Evolutionary conservation across 1,140 invertebrate genomes (phyloP).

Genomic region (Trinorchestia longiramus): DNA sequence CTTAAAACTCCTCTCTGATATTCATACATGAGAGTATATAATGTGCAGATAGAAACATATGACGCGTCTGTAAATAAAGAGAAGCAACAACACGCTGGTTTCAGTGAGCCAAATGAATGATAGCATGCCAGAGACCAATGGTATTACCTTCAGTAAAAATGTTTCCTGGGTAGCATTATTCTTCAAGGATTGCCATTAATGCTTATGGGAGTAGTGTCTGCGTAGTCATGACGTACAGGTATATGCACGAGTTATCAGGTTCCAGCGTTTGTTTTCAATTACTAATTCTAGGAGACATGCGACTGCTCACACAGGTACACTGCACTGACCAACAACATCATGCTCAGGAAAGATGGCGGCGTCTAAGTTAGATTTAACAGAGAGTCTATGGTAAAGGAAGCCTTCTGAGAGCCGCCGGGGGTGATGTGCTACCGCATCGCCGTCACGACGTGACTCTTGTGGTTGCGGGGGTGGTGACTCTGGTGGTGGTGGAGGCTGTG

Average conservation of each 20-base stretch:
- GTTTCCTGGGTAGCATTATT: not conserved
- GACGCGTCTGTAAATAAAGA: not conserved
- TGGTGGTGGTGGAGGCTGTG: not conserved
- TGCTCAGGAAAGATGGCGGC: not conserved
- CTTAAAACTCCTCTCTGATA: too few species aligned
- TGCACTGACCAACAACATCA: not conserved
- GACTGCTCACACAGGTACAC: not conserved
- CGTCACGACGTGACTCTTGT: not conserved
- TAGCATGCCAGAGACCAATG: not conserved
- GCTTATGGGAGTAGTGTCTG: not conserved
- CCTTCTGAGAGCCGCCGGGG: not conserved
- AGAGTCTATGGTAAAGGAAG: constrained; percentile 11
- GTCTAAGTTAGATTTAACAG: constrained; percentile 24
- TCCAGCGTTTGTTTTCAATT: not conserved
- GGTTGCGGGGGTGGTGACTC: not conserved
- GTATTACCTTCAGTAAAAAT: not conserved
- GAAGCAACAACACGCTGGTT: not conserved
- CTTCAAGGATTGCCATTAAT: not conserved
- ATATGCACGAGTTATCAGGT: not conserved
- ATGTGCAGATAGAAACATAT: too few species aligned
- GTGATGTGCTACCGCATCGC: constrained; percentile 33
- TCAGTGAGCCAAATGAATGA: not conserved
- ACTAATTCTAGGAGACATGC: not conserved
- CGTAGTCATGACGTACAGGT: not conserved
- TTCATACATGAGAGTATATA: too few species aligned